Evolutionary conservation across 2,113 vertebrate species (phyloP).

Genomic region (Pelvicachromis taeniatus): DNA sequence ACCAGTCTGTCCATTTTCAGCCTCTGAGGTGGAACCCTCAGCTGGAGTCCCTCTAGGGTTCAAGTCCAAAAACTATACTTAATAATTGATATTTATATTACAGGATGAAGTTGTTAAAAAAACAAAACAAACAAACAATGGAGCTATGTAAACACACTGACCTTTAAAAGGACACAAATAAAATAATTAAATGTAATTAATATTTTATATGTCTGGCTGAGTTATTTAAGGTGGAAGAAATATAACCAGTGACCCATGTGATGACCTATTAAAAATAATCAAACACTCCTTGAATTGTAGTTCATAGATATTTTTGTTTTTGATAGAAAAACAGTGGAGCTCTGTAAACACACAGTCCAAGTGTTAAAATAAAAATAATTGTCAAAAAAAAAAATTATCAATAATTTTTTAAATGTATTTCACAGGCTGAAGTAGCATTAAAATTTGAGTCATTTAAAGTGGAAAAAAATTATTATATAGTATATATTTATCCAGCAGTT

Average conservation of each 20-base stretch:
- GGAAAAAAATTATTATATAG: neutral
- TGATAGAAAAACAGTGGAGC: neutral
- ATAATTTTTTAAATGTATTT: neutral
- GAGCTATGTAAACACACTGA: neutral
- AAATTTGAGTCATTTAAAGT: neutral
- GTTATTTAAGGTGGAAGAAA: neutral
- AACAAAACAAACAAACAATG: neutral
- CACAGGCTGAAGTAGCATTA: neutral
- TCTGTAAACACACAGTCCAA: neutral
- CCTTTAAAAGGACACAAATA: neutral
- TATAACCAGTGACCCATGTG: neutral
- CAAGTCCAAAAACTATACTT: neutral
- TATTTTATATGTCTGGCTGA: neutral
- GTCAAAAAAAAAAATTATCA: too few relatives aligned
- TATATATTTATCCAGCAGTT: accelerated
- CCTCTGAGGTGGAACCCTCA: neutral
- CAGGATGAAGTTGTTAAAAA: neutral
- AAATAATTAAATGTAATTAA: neutral
- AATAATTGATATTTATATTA: neutral
- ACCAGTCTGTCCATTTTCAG: neutral
- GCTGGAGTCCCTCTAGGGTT: neutral
- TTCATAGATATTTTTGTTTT: neutral
- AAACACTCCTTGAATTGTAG: neutral
- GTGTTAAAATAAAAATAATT: neutral
- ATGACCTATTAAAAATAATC: neutral